phyloP scores from a whole-genome alignment of 2,113 vertebrate species.

The Calidris pygmaea region DNA sequence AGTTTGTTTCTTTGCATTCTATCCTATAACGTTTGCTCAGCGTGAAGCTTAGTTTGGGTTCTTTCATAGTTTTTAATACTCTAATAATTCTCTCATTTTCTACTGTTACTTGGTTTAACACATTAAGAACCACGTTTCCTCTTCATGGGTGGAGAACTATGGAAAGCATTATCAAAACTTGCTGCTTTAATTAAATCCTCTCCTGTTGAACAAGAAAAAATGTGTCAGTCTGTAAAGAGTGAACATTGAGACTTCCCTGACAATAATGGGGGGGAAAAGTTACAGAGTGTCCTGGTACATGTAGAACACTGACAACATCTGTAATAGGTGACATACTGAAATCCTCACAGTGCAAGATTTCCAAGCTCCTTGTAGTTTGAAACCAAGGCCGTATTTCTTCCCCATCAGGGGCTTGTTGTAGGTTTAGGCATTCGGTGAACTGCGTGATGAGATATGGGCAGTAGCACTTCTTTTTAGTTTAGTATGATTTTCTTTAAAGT shows the following conservation, averaged over 20 bases:
- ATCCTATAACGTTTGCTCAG: background rate
- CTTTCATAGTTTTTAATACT: background rate
- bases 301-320: background rate
- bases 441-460: background rate
- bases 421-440: background rate
- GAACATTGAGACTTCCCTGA: background rate
- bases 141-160: background rate
- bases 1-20: background rate
- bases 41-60: background rate
- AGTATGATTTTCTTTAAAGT: background rate
- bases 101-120: background rate
- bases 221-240: background rate
- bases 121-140: background rate
- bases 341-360: background rate
- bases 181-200: slow-evolving; percentile 2
- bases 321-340: background rate
- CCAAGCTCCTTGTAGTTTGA: background rate
- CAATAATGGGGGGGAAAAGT: background rate
- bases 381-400: slow-evolving; percentile 13
- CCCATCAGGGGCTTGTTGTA: background rate
- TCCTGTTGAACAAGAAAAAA: background rate
- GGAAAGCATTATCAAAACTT: background rate
- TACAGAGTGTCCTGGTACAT: background rate
- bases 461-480: background rate
- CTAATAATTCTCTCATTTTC: background rate